A percentile compares a stretch with the other conserved stretches of the same genome.
phyloP scores from a whole-genome alignment of 1,140 invertebrate species.

The Venustaconcha ellipsiformis region DNA sequence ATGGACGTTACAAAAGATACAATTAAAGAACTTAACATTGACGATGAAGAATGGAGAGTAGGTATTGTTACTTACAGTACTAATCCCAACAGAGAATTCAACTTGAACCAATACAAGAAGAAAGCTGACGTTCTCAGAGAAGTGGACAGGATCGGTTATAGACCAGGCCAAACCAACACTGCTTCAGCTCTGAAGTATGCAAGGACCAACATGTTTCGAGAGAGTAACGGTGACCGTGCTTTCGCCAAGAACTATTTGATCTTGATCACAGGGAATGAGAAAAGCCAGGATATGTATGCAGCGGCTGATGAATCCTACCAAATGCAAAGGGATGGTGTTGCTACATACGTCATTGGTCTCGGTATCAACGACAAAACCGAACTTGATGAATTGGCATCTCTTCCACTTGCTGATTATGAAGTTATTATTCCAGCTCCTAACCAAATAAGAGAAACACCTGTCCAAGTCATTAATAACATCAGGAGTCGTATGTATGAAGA shows the following conservation, averaged over 20 bases:
- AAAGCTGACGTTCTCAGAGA: conserved; percentile 36
- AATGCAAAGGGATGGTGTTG: conserved; percentile 36
- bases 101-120: conserved; percentile 51
- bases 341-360: conserved; percentile 54
- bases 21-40: conserved; percentile 47
- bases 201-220: conserved; percentile 51
- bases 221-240: conserved; percentile 53
- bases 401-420: conserved; percentile 41
- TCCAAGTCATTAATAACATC: conserved; percentile 27
- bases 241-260: conserved; percentile 56
- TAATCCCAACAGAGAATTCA: conserved; percentile 44
- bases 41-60: conserved; percentile 47
- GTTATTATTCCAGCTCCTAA: conserved; percentile 25
- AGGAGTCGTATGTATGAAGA: conserved; percentile 16
- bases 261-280: conserved; percentile 53
- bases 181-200: conserved; percentile 52
- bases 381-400: conserved; percentile 45
- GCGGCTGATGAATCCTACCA: conserved; percentile 41
- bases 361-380: conserved; percentile 43
- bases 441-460: conserved; percentile 34
- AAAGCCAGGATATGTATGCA: conserved; percentile 36
- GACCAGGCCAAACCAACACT: conserved; percentile 45
- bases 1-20: conserved; percentile 44
- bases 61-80: conserved; percentile 56
- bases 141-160: conserved; percentile 32